Conservation (phyloP, 2,113 vertebrate species). For the Drymodes brunneopygia region DNA sequence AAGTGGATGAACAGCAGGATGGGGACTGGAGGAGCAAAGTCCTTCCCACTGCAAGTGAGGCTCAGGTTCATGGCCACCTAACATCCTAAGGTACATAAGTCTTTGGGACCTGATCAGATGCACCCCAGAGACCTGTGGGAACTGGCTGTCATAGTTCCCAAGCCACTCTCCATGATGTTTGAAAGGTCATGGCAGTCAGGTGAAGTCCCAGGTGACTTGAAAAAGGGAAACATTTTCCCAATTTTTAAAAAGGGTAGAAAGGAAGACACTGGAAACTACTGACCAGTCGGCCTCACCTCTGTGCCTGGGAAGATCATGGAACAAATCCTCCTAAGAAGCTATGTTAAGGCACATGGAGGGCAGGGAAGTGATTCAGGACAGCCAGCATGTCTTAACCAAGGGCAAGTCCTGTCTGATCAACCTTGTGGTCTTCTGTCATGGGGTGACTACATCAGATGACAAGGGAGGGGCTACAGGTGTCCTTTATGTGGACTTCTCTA, state of each 20-base stretch:
- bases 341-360: background rate
- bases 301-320: background rate
- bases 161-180: background rate
- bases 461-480: background rate
- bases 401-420: background rate
- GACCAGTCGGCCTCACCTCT: background rate
- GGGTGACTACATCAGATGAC: background rate
- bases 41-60: background rate
- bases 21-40: background rate
- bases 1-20: background rate
- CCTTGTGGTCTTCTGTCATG: background rate
- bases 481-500: background rate
- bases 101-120: background rate
- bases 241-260: background rate
- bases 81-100: background rate
- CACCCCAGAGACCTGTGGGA: background rate
- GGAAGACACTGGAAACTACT: background rate
- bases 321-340: background rate
- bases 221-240: background rate
- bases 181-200: background rate
- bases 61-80: background rate
- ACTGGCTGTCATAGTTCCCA: background rate
- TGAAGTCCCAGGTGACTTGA: background rate
- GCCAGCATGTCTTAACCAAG: background rate
- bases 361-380: background rate